A percentile compares a stretch with the other conserved stretches of the same genome.
phyloP scores from a whole-genome alignment of 2,113 vertebrate species.

The Syngnathus floridae region DNA sequence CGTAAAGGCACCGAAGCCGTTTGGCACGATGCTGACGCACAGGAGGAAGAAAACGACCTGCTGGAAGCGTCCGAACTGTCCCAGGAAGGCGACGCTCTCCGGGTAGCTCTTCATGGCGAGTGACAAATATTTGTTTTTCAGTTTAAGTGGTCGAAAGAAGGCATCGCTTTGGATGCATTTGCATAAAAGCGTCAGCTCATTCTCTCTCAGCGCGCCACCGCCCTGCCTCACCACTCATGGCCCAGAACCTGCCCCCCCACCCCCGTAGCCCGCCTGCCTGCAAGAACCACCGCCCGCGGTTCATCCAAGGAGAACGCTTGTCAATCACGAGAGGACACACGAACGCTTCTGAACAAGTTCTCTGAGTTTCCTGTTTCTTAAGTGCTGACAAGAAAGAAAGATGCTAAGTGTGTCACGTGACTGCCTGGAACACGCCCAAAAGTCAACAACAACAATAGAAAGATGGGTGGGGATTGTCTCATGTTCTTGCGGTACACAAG shows the following conservation, averaged over 20 bases:
- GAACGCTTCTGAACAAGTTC: neutral
- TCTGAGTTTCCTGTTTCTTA: neutral
- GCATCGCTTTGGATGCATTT: neutral
- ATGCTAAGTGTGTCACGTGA: neutral
- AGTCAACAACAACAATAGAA: neutral
- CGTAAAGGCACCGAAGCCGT: constrained; percentile 44
- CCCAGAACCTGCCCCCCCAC: neutral
- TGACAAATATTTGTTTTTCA: neutral
- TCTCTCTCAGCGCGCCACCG: neutral
- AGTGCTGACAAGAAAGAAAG: neutral
- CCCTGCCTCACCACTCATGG: neutral
- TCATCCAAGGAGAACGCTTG: neutral
- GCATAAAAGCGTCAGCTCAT: neutral
- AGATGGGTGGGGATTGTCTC: neutral
- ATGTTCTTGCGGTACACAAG: neutral
- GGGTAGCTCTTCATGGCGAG: constrained; percentile 67
- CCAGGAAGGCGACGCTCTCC: constrained; percentile 56
- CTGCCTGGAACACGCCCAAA: neutral
- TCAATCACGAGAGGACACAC: neutral
- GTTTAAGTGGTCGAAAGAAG: neutral
- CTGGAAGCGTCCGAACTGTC: constrained; percentile 72
- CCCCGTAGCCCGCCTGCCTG: no score
- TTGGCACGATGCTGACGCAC: constrained; percentile 50
- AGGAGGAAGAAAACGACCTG: constrained; percentile 57
- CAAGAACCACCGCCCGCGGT: neutral